Evolutionary conservation across 2,888 invertebrate genomes (phyloP), one percentile per base, ranked within the genome.

Genomic region (Apamea anceps): DNA sequence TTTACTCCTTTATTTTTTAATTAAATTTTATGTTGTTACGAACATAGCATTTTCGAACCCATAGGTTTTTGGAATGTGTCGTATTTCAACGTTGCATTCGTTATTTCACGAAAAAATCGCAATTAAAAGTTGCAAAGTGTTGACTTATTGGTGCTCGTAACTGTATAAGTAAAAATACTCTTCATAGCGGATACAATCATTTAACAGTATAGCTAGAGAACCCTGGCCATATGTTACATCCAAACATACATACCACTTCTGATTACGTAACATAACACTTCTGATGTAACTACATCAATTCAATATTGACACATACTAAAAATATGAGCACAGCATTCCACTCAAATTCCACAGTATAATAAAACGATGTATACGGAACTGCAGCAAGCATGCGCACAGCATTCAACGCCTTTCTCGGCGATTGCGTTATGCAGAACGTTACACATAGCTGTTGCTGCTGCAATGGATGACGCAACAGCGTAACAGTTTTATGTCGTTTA

Each of bases 391-490:
- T 73, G 62, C 79, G 80, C 28, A 37, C 78, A 84, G 37, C 76
- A 85, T 85, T 85, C 85, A 75, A 67, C 72, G 74, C 87, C 87
- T 88, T 89, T 84, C 80, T 75, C 63, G 77, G 84, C n/a, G 62
- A 78, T 88, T 89, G 86, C 88, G 81, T 82, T 88, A 84, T 81
- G 67, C 80, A 80, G 79, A 82, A 78, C 79, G 79, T 85, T 86
- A 86, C 72, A 88, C 74, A 84, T 86, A 73, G 77, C 75, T 71
- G 79, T 62, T 60, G 66, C 72, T 65, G 54, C 68, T 76, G 77
- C 76, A 77, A 45, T 66, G 60, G 65, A 57, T 80, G 77, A 66
- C 73, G 75, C 73, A 79, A 79, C 81, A 42, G 71, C 25, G 75
- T 54, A 73, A 62, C 84, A 79, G 21, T 84, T 84, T 84, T 83